These are phyloP conservation scores for Crocidura indochinensis DNA, from an alignment of 2,797 vertebrate species.

Conservation along the genomic window DNA sequence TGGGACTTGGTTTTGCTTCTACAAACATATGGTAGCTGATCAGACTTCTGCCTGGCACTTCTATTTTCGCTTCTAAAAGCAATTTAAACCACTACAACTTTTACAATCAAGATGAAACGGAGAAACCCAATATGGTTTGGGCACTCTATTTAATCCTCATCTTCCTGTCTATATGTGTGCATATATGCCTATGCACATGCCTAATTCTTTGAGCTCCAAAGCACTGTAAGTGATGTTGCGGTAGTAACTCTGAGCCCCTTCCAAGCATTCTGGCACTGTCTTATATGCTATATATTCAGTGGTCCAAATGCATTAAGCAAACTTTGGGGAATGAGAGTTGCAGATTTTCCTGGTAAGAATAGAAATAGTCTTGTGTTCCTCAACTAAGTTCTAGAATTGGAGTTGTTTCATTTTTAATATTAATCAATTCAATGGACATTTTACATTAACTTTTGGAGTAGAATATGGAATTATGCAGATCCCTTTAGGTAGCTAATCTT, in stretches of 20 bases:
- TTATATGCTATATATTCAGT: neutral
- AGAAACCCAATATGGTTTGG: neutral
- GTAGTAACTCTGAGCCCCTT: neutral
- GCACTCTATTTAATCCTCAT: neutral
- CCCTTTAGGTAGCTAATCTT: conserved; percentile 15
- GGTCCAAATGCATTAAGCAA: conserved; percentile 10
- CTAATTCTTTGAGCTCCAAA: neutral
- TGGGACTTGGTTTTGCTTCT: neutral
- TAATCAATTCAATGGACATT: conserved; percentile 52
- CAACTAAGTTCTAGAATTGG: conserved; percentile 39
- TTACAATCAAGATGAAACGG: conserved; percentile 22
- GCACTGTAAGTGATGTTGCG: neutral
- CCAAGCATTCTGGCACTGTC: neutral
- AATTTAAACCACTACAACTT: neutral
- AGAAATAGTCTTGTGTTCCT: neutral
- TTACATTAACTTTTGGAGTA: conserved; percentile 41
- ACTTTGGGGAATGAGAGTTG: neutral
- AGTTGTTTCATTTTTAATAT: conserved; percentile 19
- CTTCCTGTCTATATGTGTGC: neutral
- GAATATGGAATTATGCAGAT: conserved; percentile 34
- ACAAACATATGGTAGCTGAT: fast-evolving
- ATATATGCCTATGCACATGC: neutral
- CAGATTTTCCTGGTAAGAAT: neutral
- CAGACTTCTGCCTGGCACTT: neutral
- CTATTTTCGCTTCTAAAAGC: neutral